Evolutionary conservation across 2,113 vertebrate species (phyloP).

Genomic region (Gobiocypris rarus): DNA sequence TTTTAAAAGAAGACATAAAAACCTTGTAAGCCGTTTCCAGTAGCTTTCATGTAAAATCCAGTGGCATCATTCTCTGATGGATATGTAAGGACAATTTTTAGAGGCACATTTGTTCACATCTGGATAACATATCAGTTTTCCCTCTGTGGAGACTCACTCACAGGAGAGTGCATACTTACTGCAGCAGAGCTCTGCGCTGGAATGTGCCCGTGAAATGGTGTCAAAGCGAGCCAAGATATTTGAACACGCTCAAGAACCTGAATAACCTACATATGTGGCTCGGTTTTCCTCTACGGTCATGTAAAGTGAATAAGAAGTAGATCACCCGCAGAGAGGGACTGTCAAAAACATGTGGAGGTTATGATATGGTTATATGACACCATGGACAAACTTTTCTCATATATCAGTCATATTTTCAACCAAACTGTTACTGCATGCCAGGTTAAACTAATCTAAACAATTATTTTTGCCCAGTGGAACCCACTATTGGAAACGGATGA

Average conservation of each 20-base stretch:
- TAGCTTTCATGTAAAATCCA: constrained; percentile 39
- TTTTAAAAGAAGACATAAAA: neutral
- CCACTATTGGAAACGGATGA: neutral
- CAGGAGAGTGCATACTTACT: constrained; percentile 34
- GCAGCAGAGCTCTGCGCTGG: constrained; percentile 34
- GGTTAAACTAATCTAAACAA: neutral
- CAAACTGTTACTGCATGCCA: neutral
- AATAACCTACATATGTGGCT: constrained; percentile 37
- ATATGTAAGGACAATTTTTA: constrained; percentile 19
- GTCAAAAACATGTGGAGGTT: constrained; percentile 22
- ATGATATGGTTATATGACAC: neutral
- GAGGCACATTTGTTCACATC: constrained; percentile 49
- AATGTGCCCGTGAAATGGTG: constrained; percentile 52
- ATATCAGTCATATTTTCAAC: neutral
- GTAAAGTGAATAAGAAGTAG: constrained; percentile 38
- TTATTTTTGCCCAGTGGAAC: neutral
- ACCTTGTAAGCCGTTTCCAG: neutral
- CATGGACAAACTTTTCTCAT: neutral
- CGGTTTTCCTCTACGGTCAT: constrained; percentile 27
- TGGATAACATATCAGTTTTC: constrained; percentile 50
- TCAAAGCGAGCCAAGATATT: constrained; percentile 31
- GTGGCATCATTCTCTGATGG: constrained; percentile 21
- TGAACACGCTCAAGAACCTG: constrained; percentile 31
- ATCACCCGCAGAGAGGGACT: constrained; percentile 16
- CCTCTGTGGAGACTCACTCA: constrained; percentile 12